A percentile compares a stretch with the other conserved stretches of the same genome.
Conservation (phyloP, 2,797 vertebrate genomes). For the Xenentodon cancila region DNA sequence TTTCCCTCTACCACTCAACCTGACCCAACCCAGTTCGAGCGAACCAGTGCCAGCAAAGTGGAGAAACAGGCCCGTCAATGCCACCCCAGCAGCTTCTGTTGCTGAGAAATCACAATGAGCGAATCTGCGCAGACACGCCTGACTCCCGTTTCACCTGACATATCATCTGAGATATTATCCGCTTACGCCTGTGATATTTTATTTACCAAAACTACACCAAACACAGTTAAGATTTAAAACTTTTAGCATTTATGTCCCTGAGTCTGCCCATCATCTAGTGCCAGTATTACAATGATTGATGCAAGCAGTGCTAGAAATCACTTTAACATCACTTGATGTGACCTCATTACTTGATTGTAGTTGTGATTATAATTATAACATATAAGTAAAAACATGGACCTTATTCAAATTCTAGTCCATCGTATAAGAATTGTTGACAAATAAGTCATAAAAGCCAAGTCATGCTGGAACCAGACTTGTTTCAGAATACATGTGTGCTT, state of each 20-base stretch:
- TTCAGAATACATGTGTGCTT: background rate
- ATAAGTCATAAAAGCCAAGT: background rate
- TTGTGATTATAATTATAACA: too few species aligned
- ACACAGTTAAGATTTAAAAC: background rate
- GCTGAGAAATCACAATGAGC: constrained; percentile 19
- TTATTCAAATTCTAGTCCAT: too few species aligned
- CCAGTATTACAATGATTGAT: background rate
- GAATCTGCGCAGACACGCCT: background rate
- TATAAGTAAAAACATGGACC: too few species aligned
- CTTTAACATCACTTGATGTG: background rate
- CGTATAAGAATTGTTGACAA: background rate
- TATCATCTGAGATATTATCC: too few species aligned
- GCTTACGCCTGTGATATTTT: too few species aligned
- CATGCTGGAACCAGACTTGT: too few species aligned
- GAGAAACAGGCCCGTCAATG: constrained; percentile 15
- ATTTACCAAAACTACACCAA: background rate
- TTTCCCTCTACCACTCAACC: constrained; percentile 72
- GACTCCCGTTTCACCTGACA: background rate
- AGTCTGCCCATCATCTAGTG: background rate
- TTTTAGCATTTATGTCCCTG: too few species aligned
- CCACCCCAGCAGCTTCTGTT: constrained; percentile 9
- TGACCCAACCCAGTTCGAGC: constrained; percentile 58
- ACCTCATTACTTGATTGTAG: too few species aligned
- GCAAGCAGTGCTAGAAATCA: background rate
- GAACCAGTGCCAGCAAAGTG: constrained; percentile 36